Percentiles rank a stretch among this genome's conserved stretches.
phyloP scores from a whole-genome alignment of 2,113 vertebrate genomes.

The Pithys albifrons region DNA sequence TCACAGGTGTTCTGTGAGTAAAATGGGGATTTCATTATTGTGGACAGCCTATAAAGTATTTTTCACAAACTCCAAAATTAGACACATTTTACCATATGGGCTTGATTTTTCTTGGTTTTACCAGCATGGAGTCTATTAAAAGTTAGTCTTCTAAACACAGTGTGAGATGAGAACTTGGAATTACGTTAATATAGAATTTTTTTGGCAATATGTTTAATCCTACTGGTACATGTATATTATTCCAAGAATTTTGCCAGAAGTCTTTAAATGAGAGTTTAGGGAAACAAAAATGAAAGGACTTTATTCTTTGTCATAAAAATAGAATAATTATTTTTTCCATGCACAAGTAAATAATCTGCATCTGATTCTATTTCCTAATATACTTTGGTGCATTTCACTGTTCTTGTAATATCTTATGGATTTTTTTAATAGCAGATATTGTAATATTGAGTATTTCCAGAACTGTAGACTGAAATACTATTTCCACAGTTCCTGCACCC shows the following conservation, averaged over 20 bases:
- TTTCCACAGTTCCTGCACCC: conserved; percentile 5
- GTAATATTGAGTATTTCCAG: not conserved
- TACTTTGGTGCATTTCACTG: not conserved
- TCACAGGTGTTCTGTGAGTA: not conserved
- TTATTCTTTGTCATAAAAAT: not conserved
- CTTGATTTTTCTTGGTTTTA: not conserved
- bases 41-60: not conserved
- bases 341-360: not conserved
- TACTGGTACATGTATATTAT: not conserved
- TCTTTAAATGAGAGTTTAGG: not conserved
- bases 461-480: not conserved
- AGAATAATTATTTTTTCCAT: not conserved
- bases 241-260: not conserved
- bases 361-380: not conserved
- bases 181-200: not conserved
- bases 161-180: not conserved
- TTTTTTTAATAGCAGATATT: not conserved
- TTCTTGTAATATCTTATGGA: not conserved
- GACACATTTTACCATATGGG: not conserved
- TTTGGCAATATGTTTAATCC: not conserved
- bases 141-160: not conserved
- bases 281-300: not conserved
- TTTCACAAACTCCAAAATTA: not conserved
- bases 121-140: not conserved
- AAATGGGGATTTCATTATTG: not conserved